phyloP scores from a whole-genome alignment of 2,797 vertebrate genomes.

The Tapirus indicus region DNA sequence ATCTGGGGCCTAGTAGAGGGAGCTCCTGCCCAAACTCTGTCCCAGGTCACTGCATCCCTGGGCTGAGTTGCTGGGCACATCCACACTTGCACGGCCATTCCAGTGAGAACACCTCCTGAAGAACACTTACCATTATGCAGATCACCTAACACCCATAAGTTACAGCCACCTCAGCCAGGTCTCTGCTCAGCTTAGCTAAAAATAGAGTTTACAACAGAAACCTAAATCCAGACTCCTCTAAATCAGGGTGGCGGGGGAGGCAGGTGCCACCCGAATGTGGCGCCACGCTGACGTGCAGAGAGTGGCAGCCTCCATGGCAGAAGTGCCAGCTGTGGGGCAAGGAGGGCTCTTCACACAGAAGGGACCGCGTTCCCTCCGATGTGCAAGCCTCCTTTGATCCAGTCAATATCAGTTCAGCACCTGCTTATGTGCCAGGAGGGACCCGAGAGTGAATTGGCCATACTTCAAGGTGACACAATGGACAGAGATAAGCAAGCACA shows the following conservation, averaged over 20 bases:
- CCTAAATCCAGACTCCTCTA: constrained; percentile 55
- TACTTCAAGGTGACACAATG: constrained; percentile 16
- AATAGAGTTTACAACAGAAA: constrained; percentile 73
- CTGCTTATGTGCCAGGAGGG: neutral
- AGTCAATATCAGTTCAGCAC: neutral
- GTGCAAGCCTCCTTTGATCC: neutral
- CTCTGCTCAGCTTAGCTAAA: constrained; percentile 49
- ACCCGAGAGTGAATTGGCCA: neutral
- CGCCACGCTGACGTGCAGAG: neutral
- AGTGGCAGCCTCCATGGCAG: neutral
- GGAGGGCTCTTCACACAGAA: neutral
- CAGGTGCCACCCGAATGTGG: constrained; percentile 55
- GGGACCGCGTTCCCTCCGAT: fast-evolving
- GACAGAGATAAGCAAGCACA: neutral
- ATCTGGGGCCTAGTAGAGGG: fast-evolving
- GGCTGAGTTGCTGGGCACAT: neutral
- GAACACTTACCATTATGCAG: neutral
- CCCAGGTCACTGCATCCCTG: neutral
- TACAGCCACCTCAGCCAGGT: neutral
- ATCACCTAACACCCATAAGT: neutral
- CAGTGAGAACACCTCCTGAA: neutral
- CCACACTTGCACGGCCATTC: neutral
- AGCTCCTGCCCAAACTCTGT: neutral
- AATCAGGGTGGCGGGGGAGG: neutral
- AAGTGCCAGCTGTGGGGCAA: neutral